Conservation (phyloP, 2,888 invertebrate species). For the Slavum lentiscoides region DNA sequence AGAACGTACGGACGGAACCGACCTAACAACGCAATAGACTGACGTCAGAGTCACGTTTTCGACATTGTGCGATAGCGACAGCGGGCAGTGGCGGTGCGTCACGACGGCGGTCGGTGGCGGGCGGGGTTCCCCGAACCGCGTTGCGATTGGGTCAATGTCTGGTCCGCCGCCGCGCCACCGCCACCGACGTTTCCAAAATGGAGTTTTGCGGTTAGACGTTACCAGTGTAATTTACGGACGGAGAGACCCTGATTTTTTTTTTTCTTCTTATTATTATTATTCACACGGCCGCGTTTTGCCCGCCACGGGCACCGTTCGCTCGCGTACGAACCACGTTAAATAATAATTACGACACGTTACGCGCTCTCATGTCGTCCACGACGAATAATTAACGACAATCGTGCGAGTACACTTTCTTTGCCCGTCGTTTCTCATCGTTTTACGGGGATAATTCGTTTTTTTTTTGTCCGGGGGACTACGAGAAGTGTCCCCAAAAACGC, state of each 20-base stretch:
- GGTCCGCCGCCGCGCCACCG: slow-evolving; percentile 58
- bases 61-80: slow-evolving; percentile 34
- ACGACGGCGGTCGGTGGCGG: slow-evolving; percentile 60
- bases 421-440: too few relatives aligned
- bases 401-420: too few relatives aligned
- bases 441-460: background rate
- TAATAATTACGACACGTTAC: too few relatives aligned
- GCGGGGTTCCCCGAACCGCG: slow-evolving; percentile 66
- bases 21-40: slow-evolving; percentile 40
- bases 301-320: background rate
- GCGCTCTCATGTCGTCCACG: background rate
- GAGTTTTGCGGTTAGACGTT: slow-evolving; percentile 63
- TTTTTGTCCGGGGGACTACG: background rate
- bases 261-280: background rate
- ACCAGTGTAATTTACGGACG: slow-evolving; percentile 60
- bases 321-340: too few relatives aligned
- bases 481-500: too few relatives aligned
- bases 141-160: slow-evolving; percentile 73
- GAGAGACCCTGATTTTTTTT: background rate
- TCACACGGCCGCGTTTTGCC: background rate
- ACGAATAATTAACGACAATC: too few relatives aligned
- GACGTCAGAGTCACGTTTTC: slow-evolving; percentile 53
- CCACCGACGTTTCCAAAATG: slow-evolving; percentile 62
- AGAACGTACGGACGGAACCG: background rate
- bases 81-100: slow-evolving; percentile 34